These are phyloP conservation scores for Palaemon carinicauda DNA, from an alignment of 1,140 invertebrate species.

Conservation along the genomic window DNA sequence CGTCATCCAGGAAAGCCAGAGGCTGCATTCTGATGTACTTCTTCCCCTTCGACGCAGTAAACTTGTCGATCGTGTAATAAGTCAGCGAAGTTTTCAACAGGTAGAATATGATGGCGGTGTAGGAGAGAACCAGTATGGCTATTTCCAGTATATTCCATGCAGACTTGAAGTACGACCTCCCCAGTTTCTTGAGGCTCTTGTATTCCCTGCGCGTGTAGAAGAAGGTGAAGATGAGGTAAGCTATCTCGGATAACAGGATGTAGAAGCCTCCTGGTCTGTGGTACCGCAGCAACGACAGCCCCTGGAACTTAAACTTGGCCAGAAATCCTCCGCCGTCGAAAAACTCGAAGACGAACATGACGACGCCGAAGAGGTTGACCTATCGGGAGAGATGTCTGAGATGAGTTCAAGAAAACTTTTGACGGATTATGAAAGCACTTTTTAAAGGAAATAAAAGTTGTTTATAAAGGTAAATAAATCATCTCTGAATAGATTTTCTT, in stretches of 20 bases:
- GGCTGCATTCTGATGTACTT: slow-evolving; percentile 57
- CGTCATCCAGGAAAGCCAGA: slow-evolving; percentile 43
- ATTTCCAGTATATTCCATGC: slow-evolving; percentile 59
- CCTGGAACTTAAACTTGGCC: slow-evolving; percentile 68
- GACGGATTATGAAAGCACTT: no score
- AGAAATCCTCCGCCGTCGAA: slow-evolving; percentile 67
- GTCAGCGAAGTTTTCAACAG: slow-evolving; percentile 50
- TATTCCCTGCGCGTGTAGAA: slow-evolving; percentile 55
- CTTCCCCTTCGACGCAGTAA: slow-evolving; percentile 40
- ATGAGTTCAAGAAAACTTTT: no score
- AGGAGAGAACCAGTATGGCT: slow-evolving; percentile 48
- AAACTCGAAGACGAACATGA: slow-evolving; percentile 68
- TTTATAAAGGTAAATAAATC: no score
- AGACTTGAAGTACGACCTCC: slow-evolving; percentile 52
- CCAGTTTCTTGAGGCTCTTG: slow-evolving; percentile 44
- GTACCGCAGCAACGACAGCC: slow-evolving; percentile 60
- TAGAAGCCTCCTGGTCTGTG: slow-evolving; percentile 32
- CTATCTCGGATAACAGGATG: slow-evolving; percentile 50
- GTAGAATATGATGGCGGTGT: slow-evolving; percentile 58
- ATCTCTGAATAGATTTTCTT: no score
- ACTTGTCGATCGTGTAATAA: slow-evolving; percentile 46
- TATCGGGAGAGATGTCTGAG: slow-evolving; percentile 45
- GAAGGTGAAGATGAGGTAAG: slow-evolving; percentile 56
- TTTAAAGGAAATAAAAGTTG: no score
- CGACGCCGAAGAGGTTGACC: slow-evolving; percentile 68